These are phyloP conservation scores for Calephelis nemesis DNA, from an alignment of 1,140 invertebrate species.

Conservation along the genomic window DNA sequence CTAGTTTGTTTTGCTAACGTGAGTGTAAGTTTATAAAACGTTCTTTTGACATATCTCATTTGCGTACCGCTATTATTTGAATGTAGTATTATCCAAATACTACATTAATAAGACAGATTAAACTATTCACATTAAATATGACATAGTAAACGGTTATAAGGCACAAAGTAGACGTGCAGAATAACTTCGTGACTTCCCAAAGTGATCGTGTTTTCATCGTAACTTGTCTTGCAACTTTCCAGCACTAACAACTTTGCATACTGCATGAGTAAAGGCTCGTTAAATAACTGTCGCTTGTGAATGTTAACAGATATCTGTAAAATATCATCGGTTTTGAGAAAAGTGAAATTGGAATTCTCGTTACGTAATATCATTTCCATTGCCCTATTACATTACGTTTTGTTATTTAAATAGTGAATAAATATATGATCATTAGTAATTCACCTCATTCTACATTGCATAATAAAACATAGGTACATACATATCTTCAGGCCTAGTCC, in stretches of 20 bases:
- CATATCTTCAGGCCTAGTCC: too few relatives aligned
- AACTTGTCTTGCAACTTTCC: constrained; percentile 61
- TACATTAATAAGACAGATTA: too few relatives aligned
- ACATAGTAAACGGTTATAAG: constrained; percentile 14
- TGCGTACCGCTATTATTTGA: too few relatives aligned
- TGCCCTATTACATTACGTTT: too few relatives aligned
- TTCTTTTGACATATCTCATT: too few relatives aligned
- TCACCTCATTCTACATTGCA: too few relatives aligned
- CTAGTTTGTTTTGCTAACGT: too few relatives aligned
- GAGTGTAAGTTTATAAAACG: too few relatives aligned
- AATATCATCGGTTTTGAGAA: constrained; percentile 13
- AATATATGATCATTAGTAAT: too few relatives aligned
- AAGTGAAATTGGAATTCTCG: constrained; percentile 15
- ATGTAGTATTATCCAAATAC: too few relatives aligned
- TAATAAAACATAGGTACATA: too few relatives aligned
- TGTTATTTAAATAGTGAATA: neutral
- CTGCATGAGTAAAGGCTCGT: constrained; percentile 29
- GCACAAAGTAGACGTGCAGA: constrained; percentile 46
- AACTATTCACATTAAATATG: constrained; percentile 10
- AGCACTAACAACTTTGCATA: constrained; percentile 41
- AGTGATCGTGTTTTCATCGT: constrained; percentile 39
- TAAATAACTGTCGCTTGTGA: constrained; percentile 36
- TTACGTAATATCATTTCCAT: neutral
- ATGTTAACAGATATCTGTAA: constrained; percentile 24
- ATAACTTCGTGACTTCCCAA: constrained; percentile 65